Evolutionary conservation across 2,797 vertebrate genomes (phyloP).

Genomic region (Liasis olivaceus): DNA sequence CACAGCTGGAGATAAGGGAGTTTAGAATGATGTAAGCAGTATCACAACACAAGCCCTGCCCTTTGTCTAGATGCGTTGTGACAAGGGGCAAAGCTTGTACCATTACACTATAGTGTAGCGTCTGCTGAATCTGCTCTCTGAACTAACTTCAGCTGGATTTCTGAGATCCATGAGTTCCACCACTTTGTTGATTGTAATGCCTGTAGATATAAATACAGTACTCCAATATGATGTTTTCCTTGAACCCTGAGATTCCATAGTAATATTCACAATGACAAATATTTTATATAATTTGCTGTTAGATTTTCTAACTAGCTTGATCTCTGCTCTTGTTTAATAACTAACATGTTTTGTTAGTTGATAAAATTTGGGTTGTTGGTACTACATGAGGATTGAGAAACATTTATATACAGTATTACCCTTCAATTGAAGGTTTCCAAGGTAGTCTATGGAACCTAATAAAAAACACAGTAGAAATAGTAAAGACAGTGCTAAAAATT

Average conservation of each 20-base stretch:
- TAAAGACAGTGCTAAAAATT: neutral
- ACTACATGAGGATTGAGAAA: neutral
- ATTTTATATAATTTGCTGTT: neutral
- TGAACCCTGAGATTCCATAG: neutral
- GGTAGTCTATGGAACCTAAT: neutral
- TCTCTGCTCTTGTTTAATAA: neutral
- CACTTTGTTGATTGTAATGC: neutral
- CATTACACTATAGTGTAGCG: neutral
- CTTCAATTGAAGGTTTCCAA: neutral
- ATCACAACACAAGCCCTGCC: neutral
- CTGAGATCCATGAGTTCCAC: neutral
- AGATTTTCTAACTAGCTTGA: neutral
- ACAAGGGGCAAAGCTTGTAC: neutral
- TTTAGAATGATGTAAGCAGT: neutral
- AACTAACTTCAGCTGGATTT: neutral
- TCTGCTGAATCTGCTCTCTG: neutral
- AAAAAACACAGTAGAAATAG: neutral
- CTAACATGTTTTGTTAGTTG: neutral
- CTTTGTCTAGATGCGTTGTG: neutral
- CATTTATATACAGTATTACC: neutral
- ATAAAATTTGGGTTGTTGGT: neutral
- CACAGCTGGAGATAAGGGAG: neutral
- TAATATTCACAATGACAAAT: neutral
- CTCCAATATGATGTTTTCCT: neutral
- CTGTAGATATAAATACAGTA: neutral